Conservation (phyloP, 2,797 vertebrate species). For the Parauchenoglanis punctatus region DNA sequence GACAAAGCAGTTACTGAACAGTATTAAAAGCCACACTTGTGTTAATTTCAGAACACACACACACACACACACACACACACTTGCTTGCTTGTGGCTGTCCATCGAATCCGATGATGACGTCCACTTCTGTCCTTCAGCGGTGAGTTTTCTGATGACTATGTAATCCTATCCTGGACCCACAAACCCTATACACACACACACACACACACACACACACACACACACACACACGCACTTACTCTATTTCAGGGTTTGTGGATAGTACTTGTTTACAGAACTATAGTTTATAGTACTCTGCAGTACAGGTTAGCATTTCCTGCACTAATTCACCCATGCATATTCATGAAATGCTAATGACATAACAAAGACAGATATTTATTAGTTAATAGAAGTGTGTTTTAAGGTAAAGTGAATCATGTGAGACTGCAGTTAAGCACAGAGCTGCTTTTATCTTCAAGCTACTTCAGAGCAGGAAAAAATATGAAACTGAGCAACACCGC, state of each 20-base stretch:
- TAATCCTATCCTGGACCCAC: no score
- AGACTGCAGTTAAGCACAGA: not conserved
- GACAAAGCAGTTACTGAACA: not conserved
- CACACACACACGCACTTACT: not conserved
- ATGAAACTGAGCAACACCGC: not conserved
- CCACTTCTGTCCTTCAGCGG: no score
- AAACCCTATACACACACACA: constrained; percentile 10
- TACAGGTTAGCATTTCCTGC: not conserved
- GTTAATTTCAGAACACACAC: not conserved
- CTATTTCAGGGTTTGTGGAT: not conserved
- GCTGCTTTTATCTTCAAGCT: not conserved
- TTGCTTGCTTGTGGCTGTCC: no score
- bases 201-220: constrained; percentile 10
- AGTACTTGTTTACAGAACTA: not conserved
- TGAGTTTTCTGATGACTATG: no score
- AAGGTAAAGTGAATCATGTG: not conserved
- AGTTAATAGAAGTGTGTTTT: not conserved
- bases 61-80: not conserved
- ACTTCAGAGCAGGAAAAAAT: not conserved
- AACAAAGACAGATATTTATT: not conserved
- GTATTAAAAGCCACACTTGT: not conserved
- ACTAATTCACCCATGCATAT: not conserved
- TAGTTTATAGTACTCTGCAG: not conserved
- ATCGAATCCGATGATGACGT: no score
- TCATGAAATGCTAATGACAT: not conserved